Evolutionary conservation across 2,888 invertebrate species (phyloP).

Genomic region (Xestia ashworthii): DNA sequence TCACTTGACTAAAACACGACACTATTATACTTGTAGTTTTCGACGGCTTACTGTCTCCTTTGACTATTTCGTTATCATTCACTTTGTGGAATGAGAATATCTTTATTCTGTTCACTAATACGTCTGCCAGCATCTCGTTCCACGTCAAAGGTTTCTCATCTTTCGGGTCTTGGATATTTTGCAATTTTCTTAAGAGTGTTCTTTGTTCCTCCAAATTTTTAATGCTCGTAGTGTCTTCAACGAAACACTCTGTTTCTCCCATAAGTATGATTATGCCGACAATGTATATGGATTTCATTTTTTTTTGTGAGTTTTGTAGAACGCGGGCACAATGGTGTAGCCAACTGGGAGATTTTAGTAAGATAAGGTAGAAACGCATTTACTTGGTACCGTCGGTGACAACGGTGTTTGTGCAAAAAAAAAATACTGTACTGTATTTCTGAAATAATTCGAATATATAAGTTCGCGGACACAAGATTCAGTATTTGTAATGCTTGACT

Average conservation of each 20-base stretch:
- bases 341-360: conserved; percentile 80
- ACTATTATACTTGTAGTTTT: conserved; percentile 64
- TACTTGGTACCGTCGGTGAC: conserved; percentile 74
- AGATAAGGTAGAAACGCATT: conserved; percentile 80
- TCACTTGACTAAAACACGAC: conserved; percentile 75
- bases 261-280: conserved; percentile 77
- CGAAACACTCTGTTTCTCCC: conserved; percentile 73
- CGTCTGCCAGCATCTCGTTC: conserved; percentile 84
- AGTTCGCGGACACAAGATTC: neutral
- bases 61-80: conserved; percentile 63
- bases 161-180: conserved; percentile 75
- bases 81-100: conserved; percentile 75
- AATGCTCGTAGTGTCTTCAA: conserved; percentile 68
- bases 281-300: conserved; percentile 80
- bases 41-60: conserved; percentile 50
- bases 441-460: neutral
- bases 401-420: conserved; percentile 53
- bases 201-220: conserved; percentile 75
- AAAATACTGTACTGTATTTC: too few relatives aligned
- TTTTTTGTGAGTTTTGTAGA: conserved; percentile 73
- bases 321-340: conserved; percentile 78
- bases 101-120: conserved; percentile 81
- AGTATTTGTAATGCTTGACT: neutral
- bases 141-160: conserved; percentile 78
- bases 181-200: conserved; percentile 83